phyloP scores from a whole-genome alignment of 2,113 vertebrate species.

The Microtus montanus region DNA sequence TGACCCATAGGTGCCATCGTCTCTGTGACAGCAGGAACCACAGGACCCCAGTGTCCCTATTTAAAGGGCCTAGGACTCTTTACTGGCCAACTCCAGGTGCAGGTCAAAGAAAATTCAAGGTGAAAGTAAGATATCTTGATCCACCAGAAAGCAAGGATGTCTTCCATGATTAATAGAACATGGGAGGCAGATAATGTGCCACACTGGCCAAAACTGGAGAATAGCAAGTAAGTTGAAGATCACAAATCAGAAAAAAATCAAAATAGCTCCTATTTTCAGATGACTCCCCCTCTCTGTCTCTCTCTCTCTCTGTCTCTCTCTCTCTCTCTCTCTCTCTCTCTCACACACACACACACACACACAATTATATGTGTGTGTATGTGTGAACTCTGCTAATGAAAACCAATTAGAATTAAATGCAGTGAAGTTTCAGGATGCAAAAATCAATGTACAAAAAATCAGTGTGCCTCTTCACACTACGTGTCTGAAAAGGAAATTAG shows the following conservation, averaged over 20 bases:
- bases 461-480: not conserved
- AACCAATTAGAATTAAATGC: not conserved
- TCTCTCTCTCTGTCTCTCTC: accelerated
- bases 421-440: not conserved
- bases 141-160: not conserved
- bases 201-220: not conserved
- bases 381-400: not conserved
- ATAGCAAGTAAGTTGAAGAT: not conserved
- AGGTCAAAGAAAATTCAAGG: not conserved
- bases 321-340: too few relatives aligned
- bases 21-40: not conserved
- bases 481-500: not conserved
- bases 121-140: not conserved
- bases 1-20: not conserved
- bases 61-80: not conserved
- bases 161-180: not conserved
- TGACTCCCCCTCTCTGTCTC: not conserved
- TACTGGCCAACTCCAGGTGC: not conserved
- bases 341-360: too few relatives aligned
- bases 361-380: not conserved
- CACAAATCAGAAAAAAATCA: not conserved
- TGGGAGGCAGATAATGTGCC: not conserved
- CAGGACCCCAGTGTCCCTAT: not conserved
- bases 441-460: not conserved
- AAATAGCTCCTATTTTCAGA: not conserved